A percentile compares a stretch with the other conserved stretches of the same genome.
Evolutionary conservation across 2,888 invertebrate genomes (phyloP).

Genomic region (Ramazzottius varieornatus): DNA sequence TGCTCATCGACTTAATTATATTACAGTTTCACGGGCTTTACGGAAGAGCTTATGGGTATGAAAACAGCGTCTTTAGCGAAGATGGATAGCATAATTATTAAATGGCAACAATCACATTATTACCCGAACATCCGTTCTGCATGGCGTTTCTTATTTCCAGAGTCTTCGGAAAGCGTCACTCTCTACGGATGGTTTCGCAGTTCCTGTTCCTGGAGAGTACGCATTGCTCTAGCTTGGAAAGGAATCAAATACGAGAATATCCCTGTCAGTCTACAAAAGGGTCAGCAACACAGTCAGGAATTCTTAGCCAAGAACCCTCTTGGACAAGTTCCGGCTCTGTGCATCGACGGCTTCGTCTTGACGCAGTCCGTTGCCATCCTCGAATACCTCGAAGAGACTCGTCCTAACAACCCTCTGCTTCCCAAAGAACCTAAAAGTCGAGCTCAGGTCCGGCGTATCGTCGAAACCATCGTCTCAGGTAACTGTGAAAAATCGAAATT

Average conservation of each 20-base stretch:
- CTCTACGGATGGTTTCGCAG: background rate
- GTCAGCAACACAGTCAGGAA: slow-evolving; percentile 25
- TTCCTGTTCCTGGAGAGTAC: background rate
- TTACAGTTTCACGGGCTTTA: no score
- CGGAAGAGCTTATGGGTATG: no score
- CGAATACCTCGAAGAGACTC: slow-evolving; percentile 49
- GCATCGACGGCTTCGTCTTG: slow-evolving; percentile 37
- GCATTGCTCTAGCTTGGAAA: background rate
- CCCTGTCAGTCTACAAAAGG: background rate
- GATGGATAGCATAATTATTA: no score
- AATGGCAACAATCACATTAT: no score
- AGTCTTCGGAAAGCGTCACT: background rate
- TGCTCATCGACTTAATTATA: no score
- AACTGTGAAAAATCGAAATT: no score
- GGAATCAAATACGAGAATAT: background rate
- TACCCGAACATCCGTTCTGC: no score
- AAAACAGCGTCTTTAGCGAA: no score
- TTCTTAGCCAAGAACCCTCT: slow-evolving; percentile 69
- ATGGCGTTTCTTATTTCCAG: no score
- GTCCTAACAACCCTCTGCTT: slow-evolving; percentile 54
- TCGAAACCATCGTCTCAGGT: background rate
- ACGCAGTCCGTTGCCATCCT: slow-evolving; percentile 35
- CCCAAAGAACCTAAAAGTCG: slow-evolving; percentile 63
- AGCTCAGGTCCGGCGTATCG: slow-evolving; percentile 39
- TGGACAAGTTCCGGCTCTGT: slow-evolving; percentile 73